Percentiles rank a stretch among this genome's conserved stretches.
Conservation (phyloP, 1,140 invertebrate genomes). For the Atopsyche davidsoni region DNA sequence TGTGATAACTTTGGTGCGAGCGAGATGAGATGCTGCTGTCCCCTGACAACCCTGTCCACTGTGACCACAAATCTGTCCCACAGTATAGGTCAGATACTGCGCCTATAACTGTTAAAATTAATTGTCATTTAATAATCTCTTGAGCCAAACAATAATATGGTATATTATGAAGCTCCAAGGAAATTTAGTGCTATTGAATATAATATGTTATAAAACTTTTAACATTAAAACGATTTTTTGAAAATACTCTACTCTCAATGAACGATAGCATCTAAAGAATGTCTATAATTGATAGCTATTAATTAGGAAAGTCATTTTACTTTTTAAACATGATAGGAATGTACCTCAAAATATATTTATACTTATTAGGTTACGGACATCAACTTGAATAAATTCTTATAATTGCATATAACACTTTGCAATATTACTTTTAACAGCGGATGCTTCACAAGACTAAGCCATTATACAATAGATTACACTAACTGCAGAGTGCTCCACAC, state of each 20-base stretch:
- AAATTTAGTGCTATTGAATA: background rate
- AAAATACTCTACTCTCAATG: too few species aligned
- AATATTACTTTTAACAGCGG: background rate
- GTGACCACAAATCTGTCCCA: background rate
- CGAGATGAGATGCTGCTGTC: conserved; percentile 26
- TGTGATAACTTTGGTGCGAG: conserved; percentile 21
- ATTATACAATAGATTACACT: conserved; percentile 1
- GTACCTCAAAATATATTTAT: conserved; percentile 3
- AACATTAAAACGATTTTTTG: too few species aligned
- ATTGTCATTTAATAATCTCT: background rate
- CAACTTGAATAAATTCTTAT: conserved; percentile 6
- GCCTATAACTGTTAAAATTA: background rate
- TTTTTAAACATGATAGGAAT: conserved; percentile 4
- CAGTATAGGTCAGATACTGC: background rate
- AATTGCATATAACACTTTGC: background rate
- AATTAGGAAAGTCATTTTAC: conserved; percentile 2
- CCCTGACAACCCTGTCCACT: background rate
- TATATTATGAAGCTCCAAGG: background rate
- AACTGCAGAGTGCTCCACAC: too few species aligned
- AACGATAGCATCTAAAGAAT: too few species aligned
- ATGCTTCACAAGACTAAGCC: conserved; percentile 1
- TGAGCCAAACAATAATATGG: background rate
- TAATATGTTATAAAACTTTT: background rate
- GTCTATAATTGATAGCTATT: too few species aligned
- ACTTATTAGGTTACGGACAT: conserved; percentile 2